Conservation (phyloP, 2,113 vertebrate genomes). For the Oncorhynchus kisutch region DNA sequence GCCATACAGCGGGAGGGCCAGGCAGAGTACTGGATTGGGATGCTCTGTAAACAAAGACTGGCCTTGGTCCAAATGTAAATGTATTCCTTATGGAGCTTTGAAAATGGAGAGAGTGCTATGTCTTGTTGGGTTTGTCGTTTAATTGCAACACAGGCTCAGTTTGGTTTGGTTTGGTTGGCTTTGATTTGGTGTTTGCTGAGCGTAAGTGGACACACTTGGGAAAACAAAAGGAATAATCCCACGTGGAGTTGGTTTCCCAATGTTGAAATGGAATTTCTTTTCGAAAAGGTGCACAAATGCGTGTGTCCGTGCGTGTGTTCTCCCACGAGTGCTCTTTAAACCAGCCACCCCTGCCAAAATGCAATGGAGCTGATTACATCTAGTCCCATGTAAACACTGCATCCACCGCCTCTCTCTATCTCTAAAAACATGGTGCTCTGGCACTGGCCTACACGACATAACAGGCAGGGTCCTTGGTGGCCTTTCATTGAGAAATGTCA, state of each 20-base stretch:
- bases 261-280: too few species aligned
- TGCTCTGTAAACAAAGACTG: not conserved
- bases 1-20: not conserved
- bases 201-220: not conserved
- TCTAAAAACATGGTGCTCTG: not conserved
- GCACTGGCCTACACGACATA: not conserved
- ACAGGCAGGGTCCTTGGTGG: not conserved
- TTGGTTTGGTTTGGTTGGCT: not conserved
- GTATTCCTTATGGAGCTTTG: not conserved
- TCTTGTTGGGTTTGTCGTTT: not conserved
- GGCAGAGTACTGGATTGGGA: not conserved
- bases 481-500: slow-evolving; percentile 21
- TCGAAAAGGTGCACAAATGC: not conserved
- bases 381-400: not conserved
- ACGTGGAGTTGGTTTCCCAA: not conserved
- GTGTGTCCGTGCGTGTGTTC: not conserved
- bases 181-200: not conserved
- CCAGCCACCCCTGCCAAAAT: not conserved
- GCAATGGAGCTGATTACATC: not conserved
- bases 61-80: not conserved
- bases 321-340: not conserved
- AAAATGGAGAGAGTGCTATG: not conserved
- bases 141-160: not conserved
- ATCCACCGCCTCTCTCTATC: not conserved
- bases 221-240: not conserved